These are phyloP conservation scores for Apis cerana DNA, from an alignment of 1,140 invertebrate species.

Conservation along the genomic window DNA sequence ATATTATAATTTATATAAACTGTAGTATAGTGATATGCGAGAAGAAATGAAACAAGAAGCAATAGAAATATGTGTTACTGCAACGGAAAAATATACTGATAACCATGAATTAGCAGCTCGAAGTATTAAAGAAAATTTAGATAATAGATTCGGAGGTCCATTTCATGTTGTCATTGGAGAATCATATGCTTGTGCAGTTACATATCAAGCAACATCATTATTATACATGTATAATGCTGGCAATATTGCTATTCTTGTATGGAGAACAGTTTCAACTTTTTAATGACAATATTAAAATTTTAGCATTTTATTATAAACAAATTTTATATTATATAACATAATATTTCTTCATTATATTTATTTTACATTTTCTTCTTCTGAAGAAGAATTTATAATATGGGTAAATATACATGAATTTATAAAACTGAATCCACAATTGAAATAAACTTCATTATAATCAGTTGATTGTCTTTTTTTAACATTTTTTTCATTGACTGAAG, in stretches of 20 bases:
- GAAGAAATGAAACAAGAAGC: conserved; percentile 95
- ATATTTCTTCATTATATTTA: background rate
- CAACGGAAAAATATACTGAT: conserved; percentile 93
- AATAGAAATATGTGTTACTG: conserved; percentile 94
- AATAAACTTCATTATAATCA: background rate
- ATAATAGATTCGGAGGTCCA: conserved; percentile 95
- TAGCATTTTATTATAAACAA: background rate
- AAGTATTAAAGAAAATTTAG: conserved; percentile 96
- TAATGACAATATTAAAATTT: conserved; percentile 22
- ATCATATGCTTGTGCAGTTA: conserved; percentile 95
- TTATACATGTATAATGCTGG: conserved; percentile 96
- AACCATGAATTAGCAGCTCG: conserved; percentile 90
- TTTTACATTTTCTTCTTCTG: background rate
- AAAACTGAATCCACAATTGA: background rate
- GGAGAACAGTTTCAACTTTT: conserved; percentile 84
- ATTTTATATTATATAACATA: background rate
- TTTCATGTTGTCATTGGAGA: conserved; percentile 97
- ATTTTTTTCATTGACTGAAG: background rate
- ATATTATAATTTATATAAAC: background rate
- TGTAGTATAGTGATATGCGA: conserved; percentile 91
- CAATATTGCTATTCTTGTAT: conserved; percentile 93
- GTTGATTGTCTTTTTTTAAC: background rate
- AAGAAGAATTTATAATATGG: background rate
- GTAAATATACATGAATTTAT: background rate
- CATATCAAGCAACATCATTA: conserved; percentile 93